Conservation (phyloP, 2,888 invertebrate genomes). For the Drosophila lutescens region DNA sequence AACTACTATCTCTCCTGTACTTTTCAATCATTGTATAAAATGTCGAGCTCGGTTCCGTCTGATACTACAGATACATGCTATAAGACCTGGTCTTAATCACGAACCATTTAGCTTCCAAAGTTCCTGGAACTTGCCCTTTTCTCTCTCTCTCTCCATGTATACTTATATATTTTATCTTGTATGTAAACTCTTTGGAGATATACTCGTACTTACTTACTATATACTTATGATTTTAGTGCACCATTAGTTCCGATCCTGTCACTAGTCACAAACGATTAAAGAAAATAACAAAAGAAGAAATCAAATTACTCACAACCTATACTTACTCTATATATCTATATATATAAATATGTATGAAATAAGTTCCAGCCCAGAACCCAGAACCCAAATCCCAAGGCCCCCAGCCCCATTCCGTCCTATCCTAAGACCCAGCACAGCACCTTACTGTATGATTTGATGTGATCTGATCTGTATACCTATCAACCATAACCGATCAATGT, state of each 20-base stretch:
- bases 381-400: neutral
- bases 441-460: constrained; percentile 33
- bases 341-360: constrained; percentile 26
- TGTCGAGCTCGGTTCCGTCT: constrained; percentile 35
- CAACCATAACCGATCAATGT: constrained; percentile 32
- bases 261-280: constrained; percentile 39
- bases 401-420: neutral
- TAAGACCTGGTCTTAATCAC: constrained; percentile 10
- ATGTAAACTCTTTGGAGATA: constrained; percentile 25
- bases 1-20: constrained; percentile 2
- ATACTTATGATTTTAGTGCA: constrained; percentile 58
- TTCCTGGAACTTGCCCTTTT: constrained; percentile 28
- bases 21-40: constrained; percentile 35
- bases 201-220: constrained; percentile 21
- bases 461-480: constrained; percentile 30
- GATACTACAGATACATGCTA: constrained; percentile 6
- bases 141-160: constrained; percentile 24
- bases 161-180: constrained; percentile 31
- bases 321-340: constrained; percentile 32
- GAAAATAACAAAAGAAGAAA: constrained; percentile 71
- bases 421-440: constrained; percentile 61
- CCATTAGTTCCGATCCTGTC: constrained; percentile 53
- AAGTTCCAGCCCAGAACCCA: neutral
- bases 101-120: constrained; percentile 25
- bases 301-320: constrained; percentile 47